phyloP scores from a whole-genome alignment of 1,140 invertebrate species.

The Phymorhynchus buccinoides region DNA sequence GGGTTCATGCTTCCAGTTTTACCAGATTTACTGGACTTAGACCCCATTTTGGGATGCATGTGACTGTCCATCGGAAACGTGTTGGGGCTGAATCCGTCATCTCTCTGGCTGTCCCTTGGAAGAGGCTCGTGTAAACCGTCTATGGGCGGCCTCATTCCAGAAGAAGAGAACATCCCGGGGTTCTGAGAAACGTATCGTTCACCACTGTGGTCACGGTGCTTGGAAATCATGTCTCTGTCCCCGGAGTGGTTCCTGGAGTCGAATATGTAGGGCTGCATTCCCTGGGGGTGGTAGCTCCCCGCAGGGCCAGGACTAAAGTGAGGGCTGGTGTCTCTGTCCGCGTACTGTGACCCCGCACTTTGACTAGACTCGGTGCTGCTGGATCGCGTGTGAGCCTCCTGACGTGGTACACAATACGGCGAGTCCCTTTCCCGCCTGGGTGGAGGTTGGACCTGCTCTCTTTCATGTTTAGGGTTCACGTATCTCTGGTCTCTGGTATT shows the following conservation, averaged over 20 bases:
- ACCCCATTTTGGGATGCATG: background rate
- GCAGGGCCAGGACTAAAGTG: background rate
- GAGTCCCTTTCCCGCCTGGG: background rate
- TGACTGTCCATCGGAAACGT: background rate
- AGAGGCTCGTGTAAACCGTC: background rate
- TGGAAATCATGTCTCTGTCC: background rate
- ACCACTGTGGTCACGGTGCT: background rate
- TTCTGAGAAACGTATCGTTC: background rate
- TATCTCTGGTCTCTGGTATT: background rate
- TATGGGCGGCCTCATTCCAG: background rate
- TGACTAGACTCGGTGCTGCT: background rate
- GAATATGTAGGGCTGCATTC: background rate
- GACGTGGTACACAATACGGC: background rate
- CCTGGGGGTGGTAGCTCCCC: background rate
- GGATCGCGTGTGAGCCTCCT: background rate
- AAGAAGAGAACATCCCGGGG: background rate
- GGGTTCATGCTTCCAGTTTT: background rate
- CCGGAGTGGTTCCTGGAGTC: background rate
- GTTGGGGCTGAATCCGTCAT: background rate
- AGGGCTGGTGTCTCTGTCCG: slow-evolving; percentile 16
- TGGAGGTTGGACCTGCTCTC: background rate
- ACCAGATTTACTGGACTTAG: background rate
- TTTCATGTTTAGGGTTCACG: background rate
- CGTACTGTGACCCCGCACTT: background rate
- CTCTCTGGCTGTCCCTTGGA: background rate